A percentile compares a stretch with the other conserved stretches of the same genome.
These are phyloP conservation scores for Monodelphis domestica DNA, from an alignment of 2,797 vertebrate genomes.

Conservation along the genomic window DNA sequence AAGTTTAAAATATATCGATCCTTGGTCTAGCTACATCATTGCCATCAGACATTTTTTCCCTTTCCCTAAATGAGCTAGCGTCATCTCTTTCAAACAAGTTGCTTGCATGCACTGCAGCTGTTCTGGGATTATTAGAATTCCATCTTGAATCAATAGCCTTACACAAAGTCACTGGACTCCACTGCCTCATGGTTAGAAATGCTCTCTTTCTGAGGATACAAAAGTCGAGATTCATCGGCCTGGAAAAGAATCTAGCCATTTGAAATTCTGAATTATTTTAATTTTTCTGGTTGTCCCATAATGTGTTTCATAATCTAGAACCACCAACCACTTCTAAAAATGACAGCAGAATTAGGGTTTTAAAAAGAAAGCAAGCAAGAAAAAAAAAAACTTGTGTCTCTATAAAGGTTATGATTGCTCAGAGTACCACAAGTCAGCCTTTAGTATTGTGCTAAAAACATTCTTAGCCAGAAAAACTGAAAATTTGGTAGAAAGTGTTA, in stretches of 20 bases:
- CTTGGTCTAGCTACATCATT: neutral
- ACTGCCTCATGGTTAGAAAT: slow-evolving; percentile 41
- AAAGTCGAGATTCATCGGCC: slow-evolving; percentile 45
- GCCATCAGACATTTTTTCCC: slow-evolving; percentile 28
- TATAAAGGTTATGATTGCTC: neutral
- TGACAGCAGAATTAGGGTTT: neutral
- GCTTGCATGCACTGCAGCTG: slow-evolving; percentile 60
- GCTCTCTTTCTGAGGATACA: slow-evolving; percentile 21
- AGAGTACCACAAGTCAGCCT: slow-evolving; percentile 17
- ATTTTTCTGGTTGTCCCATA: neutral
- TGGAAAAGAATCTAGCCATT: slow-evolving; percentile 34
- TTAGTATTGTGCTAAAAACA: slow-evolving; percentile 11
- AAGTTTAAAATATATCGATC: slow-evolving; percentile 35
- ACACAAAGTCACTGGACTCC: slow-evolving; percentile 52
- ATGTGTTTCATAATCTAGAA: slow-evolving; percentile 4
- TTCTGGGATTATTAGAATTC: slow-evolving; percentile 68
- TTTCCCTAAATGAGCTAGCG: slow-evolving; percentile 53
- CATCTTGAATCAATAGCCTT: slow-evolving; percentile 59
- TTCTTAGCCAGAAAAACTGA: neutral
- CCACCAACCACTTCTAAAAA: neutral
- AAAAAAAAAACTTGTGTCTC: neutral
- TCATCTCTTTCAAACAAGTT: slow-evolving; percentile 55
- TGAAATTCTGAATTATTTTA: slow-evolving; percentile 51
- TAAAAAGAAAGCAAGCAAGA: neutral
- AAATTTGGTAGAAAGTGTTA: no score